Evolutionary conservation across 2,888 invertebrate species (phyloP), one percentile per base, ranked within the genome.

Genomic region (Scaptomyza polygonia): DNA sequence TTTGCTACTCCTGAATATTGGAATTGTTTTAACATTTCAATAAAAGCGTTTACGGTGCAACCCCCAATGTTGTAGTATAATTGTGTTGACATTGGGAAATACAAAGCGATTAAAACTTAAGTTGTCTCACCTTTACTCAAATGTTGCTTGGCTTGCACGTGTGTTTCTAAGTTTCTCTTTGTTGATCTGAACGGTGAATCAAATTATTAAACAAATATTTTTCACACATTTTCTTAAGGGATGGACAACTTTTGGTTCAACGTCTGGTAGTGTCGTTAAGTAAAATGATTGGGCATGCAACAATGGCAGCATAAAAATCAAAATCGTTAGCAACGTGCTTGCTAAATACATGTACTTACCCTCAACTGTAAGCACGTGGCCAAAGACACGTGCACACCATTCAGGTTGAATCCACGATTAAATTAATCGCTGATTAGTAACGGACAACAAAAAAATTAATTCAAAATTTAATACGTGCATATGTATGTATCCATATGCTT

Each of bases 401-500:
- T 88, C 90, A 90, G 90, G 90, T 91, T 90, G 90, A 90, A 88
- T 78, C 86, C 86, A 82, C 89, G 90, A 91, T 90, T 91, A 91
- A 90, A 90, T 91, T 91, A 91, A 91, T 91, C 90, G 91, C 90
- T 90, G 90, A 91, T 91, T 91, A 91, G 90, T 89, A 85, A 86
- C 84, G 89, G 89, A 72, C 79, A 75, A 74, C 79, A 72, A 72
- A 79, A 62, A 43, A 74, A 70, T 64, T 54, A 52, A 52, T 49
- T 36, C 36, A 11, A 27, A n/a, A 25, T 14, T 25, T 48, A 48
- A 48, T 25, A 36, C 6, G 34, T 25, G n/a, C 21, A 29, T 53
- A 18, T n/a, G 0, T 14, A 9, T 29, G 14, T 21, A 5, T 8
- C 5, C 12, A 9, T 32, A 47, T 30, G 18, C 12, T 18, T 32